Percentiles rank a stretch among this genome's conserved stretches.
These are phyloP conservation scores for Copidosoma floridanum DNA, from an alignment of 1,140 invertebrate genomes.

Conservation along the genomic window DNA sequence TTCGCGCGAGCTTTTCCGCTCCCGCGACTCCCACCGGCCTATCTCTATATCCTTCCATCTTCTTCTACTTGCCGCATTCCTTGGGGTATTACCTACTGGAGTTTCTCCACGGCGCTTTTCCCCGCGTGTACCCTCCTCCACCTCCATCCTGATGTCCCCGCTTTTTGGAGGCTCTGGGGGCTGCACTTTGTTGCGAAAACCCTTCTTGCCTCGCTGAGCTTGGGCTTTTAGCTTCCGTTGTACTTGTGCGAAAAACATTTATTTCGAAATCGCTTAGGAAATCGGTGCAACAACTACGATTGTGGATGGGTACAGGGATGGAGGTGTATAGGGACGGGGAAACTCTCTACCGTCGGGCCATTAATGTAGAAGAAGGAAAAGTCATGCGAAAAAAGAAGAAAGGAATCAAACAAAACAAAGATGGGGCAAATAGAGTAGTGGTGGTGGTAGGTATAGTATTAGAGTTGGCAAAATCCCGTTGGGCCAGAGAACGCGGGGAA, in stretches of 20 bases:
- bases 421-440: too few species aligned
- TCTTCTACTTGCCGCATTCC: slow-evolving; percentile 48
- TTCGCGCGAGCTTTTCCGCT: background rate
- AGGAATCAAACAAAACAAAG: too few species aligned
- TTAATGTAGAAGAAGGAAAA: too few species aligned
- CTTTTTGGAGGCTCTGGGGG: background rate
- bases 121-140: background rate
- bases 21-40: slow-evolving; percentile 1
- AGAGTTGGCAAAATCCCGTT: slow-evolving; percentile 52
- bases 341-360: too few species aligned
- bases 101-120: background rate
- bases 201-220: slow-evolving; percentile 32
- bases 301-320: background rate
- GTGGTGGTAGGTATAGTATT: too few species aligned
- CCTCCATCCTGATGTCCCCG: background rate
- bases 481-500: slow-evolving; percentile 48
- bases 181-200: too few species aligned
- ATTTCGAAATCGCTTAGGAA: background rate
- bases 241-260: slow-evolving; percentile 19
- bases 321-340: background rate
- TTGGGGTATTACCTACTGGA: slow-evolving; percentile 52
- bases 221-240: slow-evolving; percentile 30
- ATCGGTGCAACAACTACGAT: background rate
- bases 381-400: too few species aligned
- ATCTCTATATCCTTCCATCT: slow-evolving; percentile 55